phyloP scores from a whole-genome alignment of 2,888 invertebrate genomes.

The Drosophila dives region DNA sequence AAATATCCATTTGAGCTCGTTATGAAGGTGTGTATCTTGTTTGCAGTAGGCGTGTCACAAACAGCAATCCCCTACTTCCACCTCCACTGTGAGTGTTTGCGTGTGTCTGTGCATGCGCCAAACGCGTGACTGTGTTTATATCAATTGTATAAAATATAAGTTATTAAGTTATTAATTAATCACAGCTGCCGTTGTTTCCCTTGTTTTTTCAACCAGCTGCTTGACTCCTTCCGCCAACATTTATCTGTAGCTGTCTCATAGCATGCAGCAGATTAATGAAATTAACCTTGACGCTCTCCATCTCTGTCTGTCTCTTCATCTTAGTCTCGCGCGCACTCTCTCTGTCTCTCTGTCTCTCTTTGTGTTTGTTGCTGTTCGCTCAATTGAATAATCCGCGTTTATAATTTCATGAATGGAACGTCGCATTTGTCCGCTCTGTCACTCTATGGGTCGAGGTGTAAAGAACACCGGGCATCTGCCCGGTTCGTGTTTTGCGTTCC shows the following conservation, averaged over 20 bases:
- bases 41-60: constrained; percentile 54
- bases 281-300: constrained; percentile 63
- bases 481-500: constrained; percentile 61
- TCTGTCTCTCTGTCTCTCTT: constrained; percentile 4
- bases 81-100: constrained; percentile 2
- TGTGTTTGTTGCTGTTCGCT: constrained; percentile 5
- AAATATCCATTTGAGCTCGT: constrained; percentile 97
- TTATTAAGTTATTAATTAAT: constrained; percentile 31
- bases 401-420: constrained; percentile 63
- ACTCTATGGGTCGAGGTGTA: not conserved
- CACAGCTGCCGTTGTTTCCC: constrained; percentile 25
- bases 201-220: constrained; percentile 30
- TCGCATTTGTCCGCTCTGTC: constrained; percentile 6
- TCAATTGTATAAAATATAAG: constrained; percentile 14
- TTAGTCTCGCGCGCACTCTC: constrained; percentile 7
- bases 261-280: constrained; percentile 65
- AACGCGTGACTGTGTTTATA: constrained; percentile 31
- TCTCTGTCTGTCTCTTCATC: constrained; percentile 4
- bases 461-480: constrained; percentile 34
- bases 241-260: constrained; percentile 35
- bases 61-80: constrained; percentile 12
- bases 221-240: constrained; percentile 24
- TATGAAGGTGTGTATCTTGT: constrained; percentile 92
- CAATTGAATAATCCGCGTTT: constrained; percentile 50
- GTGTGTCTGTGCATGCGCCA: constrained; percentile 40